Base-by-base conservation (phyloP, 2,888 invertebrate genomes). In the Trimorus sp. region DNA sequence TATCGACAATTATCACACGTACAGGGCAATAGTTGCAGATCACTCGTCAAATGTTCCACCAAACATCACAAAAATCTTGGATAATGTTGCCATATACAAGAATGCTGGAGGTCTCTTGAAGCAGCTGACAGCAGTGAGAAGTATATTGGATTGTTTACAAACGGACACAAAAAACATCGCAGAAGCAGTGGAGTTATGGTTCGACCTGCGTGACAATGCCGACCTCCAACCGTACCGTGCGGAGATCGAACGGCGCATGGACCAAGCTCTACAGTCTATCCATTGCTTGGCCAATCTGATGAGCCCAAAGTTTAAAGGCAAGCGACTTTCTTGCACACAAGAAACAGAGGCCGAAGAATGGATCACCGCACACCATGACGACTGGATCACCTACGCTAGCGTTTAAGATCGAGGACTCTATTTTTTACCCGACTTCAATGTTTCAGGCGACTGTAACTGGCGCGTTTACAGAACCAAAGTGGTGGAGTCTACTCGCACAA, bases 21-120 rank as follows among this genome's bases (percentile, higher is more conserved):
- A 75, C n/a, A 49, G 54, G 0, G 51, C 65, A 11, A 74, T 65
- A 1, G 1, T n/a, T 11, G 16, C 14, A 11, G 49, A 65, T n/a
- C 65, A 74, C 38, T n/a, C 6, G 12, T 40, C 37, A n/a, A 8
- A 38, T 0, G 49, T 74, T 65, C 65, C 74, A 11, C 7, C 1
- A 16, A 74, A 58, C 48, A 65, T 74, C 15, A 26, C 49, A 1
- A 74, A 51, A 38, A 65, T 74, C 8, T 49, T 74, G 11, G 37
- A 74, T 3, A 74, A 74, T 11, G 74, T 74, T 3, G n/a, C 7
- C 8, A 58, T 74, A 14, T 65, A 74, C 12, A 73, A 56, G n/a
- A 56, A 73, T 48, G 56, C 73, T 63, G 49, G n/a, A 16, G 56
- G 56, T 49, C 73, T 73, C 48, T 11, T 38, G 11, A 26, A 45